Base-by-base conservation (phyloP, 2,113 vertebrate genomes). In the Regulus satrapa region DNA sequence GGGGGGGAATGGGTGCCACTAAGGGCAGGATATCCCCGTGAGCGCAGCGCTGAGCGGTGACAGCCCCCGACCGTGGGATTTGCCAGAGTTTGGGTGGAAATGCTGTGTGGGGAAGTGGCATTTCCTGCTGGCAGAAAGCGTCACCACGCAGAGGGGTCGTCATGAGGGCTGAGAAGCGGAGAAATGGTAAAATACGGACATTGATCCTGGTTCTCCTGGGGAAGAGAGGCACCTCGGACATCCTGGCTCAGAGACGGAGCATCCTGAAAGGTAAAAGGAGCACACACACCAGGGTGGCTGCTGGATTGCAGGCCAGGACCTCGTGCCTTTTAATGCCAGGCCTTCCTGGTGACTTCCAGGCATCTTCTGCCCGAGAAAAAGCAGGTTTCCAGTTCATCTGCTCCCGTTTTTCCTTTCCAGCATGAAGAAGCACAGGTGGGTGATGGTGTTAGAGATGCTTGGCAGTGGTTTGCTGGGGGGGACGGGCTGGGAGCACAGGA, bases 81-180 rank as follows among this genome's bases (percentile, higher is more conserved):
- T 45, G 62, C 54, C 31, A 9, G 48, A 32, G 36, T 21, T 43
- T 21, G 52, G 26, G 61, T 36, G 36, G 43, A 25, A 25, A 29
- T 40, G 51, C 82, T 41, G 43, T 13, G 18, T 19, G 31, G 34
- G 34, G 41, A 41, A 28, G 68, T 0, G 0, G 25, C 71, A 43
- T 51, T 67, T 43, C 52, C 52, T 51, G 52, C 36, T 76, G 52
- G 21, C 61, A 75, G 7, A 10, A 41, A 17, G 61, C 19, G 29
- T 49, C 62, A 36, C 71, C 20, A 0, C 26, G 72, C 36, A 51
- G 36, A 51, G 72, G 32, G 14, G 32, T 45, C 0, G 0, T 67
- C 31, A 52, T 36, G 71, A 34, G 51, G 26, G 43, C 72, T 51
- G 62, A 38, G 72, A 36, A 43, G 26, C 62, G 10, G 54, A 45